Evolutionary conservation across 2,113 vertebrate species (phyloP), one percentile per base, ranked within the genome.

Genomic region (Diglossa brunneiventris): DNA sequence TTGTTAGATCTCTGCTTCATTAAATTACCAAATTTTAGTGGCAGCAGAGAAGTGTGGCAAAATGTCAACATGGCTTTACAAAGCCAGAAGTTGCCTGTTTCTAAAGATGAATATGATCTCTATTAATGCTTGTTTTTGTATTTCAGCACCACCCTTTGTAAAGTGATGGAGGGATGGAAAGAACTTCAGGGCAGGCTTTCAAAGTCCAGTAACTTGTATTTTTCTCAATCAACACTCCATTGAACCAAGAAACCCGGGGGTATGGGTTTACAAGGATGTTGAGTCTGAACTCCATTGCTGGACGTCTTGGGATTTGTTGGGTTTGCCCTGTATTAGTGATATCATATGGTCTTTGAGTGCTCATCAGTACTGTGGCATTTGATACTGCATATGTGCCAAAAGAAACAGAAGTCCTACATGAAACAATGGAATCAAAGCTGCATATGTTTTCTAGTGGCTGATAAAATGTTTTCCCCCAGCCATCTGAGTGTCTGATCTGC

Each of bases 1-100:
- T 94, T 95, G 90, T 97, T 96, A 96, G 92, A 96, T 96, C 87
- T 96, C 83, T 53, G 85, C 90, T 97, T 97, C 97, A 94, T 94
- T 96, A 96, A 97, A 97, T 97, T 96, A 97, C 94, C 75, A 97
- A 95, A 97, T 95, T 96, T 97, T 96, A 84, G 87, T 97, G 96
- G 95, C 95, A 97, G 85, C 76, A 81, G 58, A 94, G 53, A 80
- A 95, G 89, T 35, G 70, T 47, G 72, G 94, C 93, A 97, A 96
- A 98, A 97, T 95, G 90, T 97, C 96, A 97, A 92, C 79, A 59
- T 76, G 79, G 69, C 77, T 96, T 95, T 96, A 83, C 95, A 96
- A 94, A 97, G 92, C 95, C 95, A 97, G 95, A 28, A 14, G 86
- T 84, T 70, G 77, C 81, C 92, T 80, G 67, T 97, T 97, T 97